Conservation (phyloP, 2,113 vertebrate genomes). For the Sinocyclocheilus anophthalmus region DNA sequence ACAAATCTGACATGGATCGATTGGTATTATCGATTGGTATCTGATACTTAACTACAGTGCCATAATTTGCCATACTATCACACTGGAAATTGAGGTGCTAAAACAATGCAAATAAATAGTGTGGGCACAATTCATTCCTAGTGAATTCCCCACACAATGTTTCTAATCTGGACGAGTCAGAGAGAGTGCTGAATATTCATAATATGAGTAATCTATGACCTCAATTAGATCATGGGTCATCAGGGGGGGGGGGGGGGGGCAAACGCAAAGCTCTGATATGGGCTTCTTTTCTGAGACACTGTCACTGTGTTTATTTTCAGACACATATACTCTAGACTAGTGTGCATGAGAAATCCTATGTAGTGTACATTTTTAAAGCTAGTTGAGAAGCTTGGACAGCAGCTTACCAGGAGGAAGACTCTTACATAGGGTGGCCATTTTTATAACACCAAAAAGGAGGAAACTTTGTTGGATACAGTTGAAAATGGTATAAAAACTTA, state of each 20-base stretch:
- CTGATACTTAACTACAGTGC: neutral
- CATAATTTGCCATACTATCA: conserved; percentile 15
- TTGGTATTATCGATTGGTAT: too few relatives aligned
- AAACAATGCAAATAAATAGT: conserved; percentile 2
- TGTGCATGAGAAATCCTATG: neutral
- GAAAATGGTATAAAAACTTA: neutral
- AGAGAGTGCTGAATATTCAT: neutral
- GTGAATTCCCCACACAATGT: neutral
- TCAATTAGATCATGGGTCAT: conserved; percentile 8
- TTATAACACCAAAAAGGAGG: neutral
- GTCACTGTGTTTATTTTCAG: neutral
- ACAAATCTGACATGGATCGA: too few relatives aligned
- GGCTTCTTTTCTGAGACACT: neutral
- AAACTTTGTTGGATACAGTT: neutral
- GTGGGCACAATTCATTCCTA: neutral
- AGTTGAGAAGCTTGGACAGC: neutral
- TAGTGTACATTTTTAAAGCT: neutral
- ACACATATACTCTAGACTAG: neutral
- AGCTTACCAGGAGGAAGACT: neutral
- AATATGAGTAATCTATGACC: conserved; percentile 35
- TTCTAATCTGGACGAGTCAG: neutral
- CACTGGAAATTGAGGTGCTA: neutral
- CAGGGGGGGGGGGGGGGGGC: too few relatives aligned
- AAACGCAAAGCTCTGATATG: conserved; percentile 5
- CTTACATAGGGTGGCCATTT: too few relatives aligned